phyloP scores from a whole-genome alignment of 2,888 invertebrate genomes.

The Boloria euphrosyne region DNA sequence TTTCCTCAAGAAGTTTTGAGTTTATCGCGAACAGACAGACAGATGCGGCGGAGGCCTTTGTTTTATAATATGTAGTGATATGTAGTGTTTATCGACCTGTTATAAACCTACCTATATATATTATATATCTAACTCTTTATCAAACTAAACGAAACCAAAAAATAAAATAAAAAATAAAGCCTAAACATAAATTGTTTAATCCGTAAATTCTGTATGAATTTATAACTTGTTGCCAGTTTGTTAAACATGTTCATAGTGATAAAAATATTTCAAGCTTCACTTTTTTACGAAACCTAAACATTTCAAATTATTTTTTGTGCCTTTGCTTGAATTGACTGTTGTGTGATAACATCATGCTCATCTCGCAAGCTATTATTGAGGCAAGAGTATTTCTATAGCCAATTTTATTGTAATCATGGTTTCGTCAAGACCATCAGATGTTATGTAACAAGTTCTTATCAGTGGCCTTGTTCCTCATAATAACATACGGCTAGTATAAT shows the following conservation, averaged over 20 bases:
- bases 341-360: constrained; percentile 46
- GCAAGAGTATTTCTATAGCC: constrained; percentile 30
- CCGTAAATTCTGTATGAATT: background rate
- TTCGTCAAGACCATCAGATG: constrained; percentile 34
- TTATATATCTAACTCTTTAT: no score
- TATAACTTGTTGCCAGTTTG: background rate
- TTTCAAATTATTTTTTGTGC: constrained; percentile 6
- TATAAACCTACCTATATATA: no score
- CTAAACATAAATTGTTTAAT: no score
- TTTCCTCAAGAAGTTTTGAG: no score
- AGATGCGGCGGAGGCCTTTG: no score
- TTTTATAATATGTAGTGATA: no score
- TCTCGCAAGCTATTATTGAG: constrained; percentile 38
- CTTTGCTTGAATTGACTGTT: constrained; percentile 40
- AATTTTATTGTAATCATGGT: constrained; percentile 32
- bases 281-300: background rate
- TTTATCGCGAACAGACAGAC: no score
- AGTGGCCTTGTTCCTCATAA: constrained; percentile 37
- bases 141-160: no score
- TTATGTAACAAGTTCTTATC: constrained; percentile 39
- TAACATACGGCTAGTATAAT: constrained; percentile 31
- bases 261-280: background rate
- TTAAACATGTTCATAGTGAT: background rate
- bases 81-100: no score
- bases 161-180: no score